These are phyloP conservation scores for Ailuropoda melanoleuca DNA, from an alignment of 2,113 vertebrate species.

Conservation along the genomic window DNA sequence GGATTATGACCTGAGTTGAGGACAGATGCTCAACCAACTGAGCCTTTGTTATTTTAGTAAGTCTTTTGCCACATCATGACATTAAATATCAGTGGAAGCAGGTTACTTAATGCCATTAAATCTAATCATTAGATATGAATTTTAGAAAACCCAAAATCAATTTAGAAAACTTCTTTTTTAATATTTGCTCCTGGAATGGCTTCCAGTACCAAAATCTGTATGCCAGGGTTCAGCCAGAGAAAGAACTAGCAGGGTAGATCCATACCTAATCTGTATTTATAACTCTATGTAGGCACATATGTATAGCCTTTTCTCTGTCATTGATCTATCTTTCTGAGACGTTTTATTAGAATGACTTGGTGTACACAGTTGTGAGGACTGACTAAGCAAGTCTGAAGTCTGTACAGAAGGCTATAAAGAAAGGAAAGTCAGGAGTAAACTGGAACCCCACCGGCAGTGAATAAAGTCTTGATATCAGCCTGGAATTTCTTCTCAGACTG, in stretches of 20 bases:
- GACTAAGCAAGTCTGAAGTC: background rate
- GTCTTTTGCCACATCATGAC: background rate
- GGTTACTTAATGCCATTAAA: background rate
- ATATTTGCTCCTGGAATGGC: background rate
- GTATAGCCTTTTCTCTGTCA: background rate
- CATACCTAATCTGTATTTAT: no score
- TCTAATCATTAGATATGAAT: background rate
- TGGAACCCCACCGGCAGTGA: background rate
- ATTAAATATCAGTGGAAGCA: background rate
- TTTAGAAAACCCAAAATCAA: background rate
- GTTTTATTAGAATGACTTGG: background rate
- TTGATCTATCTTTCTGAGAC: background rate
- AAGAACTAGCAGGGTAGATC: background rate
- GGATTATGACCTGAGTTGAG: background rate
- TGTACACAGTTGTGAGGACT: background rate
- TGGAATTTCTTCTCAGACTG: background rate
- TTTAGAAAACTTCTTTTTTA: background rate
- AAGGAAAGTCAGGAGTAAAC: background rate
- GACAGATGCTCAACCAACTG: background rate
- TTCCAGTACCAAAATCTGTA: background rate
- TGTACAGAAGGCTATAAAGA: background rate
- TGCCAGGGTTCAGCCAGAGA: background rate
- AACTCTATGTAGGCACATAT: background rate
- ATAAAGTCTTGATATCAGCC: background rate
- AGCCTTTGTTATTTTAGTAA: background rate